These are phyloP conservation scores for Ciona savignyi DNA, from an alignment of 23 tunicate genomes.

Conservation along the genomic window DNA sequence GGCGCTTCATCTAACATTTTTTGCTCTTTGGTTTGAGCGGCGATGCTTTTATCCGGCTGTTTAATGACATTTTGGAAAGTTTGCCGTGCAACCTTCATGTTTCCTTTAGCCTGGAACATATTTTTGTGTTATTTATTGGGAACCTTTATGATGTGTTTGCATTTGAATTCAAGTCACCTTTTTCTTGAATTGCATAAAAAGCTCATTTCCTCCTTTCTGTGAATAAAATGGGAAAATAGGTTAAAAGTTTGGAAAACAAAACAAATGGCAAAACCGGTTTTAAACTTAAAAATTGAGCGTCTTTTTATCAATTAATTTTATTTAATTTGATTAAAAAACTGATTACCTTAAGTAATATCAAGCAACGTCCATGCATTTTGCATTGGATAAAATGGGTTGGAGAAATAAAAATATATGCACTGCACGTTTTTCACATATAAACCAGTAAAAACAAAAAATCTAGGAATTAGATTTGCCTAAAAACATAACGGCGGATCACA, in stretches of 20 bases:
- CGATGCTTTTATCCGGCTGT: conserved; percentile 7
- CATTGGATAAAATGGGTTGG: background rate
- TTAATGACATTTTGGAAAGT: conserved; percentile 17
- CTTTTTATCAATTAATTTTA: background rate
- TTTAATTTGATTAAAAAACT: no score
- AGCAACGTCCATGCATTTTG: background rate
- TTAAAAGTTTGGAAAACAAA: background rate
- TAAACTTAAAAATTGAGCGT: background rate
- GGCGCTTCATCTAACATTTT: conserved; percentile 25
- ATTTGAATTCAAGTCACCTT: conserved; percentile 16
- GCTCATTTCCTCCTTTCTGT: conserved; percentile 64
- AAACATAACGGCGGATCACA: no score
- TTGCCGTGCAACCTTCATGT: conserved; percentile 48
- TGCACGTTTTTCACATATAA: no score
- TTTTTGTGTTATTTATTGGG: background rate
- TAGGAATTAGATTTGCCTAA: no score
- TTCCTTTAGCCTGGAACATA: conserved; percentile 46
- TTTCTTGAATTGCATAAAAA: conserved; percentile 31
- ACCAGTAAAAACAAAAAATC: no score
- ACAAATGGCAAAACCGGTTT: background rate
- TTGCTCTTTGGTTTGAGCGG: background rate
- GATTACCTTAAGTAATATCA: no score
- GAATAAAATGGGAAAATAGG: conserved; percentile 1
- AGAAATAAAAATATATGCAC: background rate
- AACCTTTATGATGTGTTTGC: background rate